phyloP scores from a whole-genome alignment of 2,888 invertebrate species.

The Neoaliturus tenellus region DNA sequence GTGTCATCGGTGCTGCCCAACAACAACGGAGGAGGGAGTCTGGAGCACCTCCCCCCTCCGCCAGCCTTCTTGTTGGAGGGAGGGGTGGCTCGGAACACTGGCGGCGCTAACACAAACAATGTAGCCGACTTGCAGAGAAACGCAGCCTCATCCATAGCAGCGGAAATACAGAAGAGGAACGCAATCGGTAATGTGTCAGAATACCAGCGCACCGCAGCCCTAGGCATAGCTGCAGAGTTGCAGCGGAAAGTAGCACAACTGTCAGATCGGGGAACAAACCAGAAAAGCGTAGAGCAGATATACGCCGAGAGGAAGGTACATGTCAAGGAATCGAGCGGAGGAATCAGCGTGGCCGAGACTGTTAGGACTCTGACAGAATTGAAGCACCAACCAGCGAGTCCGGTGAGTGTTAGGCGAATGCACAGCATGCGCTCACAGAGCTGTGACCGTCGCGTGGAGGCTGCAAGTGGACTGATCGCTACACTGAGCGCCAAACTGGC shows the following conservation, averaged over 20 bases:
- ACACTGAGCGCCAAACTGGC: slow-evolving; percentile 82
- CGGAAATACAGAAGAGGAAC: slow-evolving; percentile 62
- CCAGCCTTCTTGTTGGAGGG: slow-evolving; percentile 84
- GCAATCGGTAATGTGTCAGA: slow-evolving; percentile 54
- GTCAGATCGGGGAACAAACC: slow-evolving; percentile 37
- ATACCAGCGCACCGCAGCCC: slow-evolving; percentile 60
- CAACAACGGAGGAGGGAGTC: slow-evolving; percentile 70
- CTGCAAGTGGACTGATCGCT: slow-evolving; percentile 81
- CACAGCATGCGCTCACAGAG: slow-evolving; percentile 64
- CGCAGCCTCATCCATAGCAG: slow-evolving; percentile 60
- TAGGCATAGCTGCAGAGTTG: slow-evolving; percentile 59
- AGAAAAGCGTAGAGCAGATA: slow-evolving; percentile 39
- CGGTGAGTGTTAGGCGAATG: slow-evolving; percentile 71
- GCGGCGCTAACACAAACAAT: slow-evolving; percentile 16
- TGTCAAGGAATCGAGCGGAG: slow-evolving; percentile 40
- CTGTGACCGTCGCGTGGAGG: slow-evolving; percentile 74
- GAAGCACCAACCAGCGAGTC: slow-evolving; percentile 92
- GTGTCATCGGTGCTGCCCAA: slow-evolving; percentile 55
- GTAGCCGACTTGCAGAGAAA: slow-evolving; percentile 59
- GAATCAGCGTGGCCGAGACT: slow-evolving; percentile 83
- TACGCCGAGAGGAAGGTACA: slow-evolving; percentile 52
- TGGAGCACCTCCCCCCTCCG: slow-evolving; percentile 82
- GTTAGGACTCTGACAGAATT: slow-evolving; percentile 90
- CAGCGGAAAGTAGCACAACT: slow-evolving; percentile 59
- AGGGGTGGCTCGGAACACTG: slow-evolving; percentile 23